Evolutionary conservation across 1,140 invertebrate genomes (phyloP).

Genomic region (Theocolax elegans): DNA sequence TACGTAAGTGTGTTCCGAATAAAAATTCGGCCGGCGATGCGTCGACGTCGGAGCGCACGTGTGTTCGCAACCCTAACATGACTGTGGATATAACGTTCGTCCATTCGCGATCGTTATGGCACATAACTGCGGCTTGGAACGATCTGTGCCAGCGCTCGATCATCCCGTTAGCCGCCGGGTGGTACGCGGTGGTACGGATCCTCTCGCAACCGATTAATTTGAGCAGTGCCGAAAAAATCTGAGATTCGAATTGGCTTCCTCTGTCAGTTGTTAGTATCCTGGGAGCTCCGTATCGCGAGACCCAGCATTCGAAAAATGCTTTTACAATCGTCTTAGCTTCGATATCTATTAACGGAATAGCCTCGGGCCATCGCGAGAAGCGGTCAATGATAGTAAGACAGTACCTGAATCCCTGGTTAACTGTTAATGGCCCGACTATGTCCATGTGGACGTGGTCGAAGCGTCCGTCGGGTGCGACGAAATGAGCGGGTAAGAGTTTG

Average conservation of each 20-base stretch:
- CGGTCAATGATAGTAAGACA: too few species aligned
- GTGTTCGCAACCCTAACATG: not conserved
- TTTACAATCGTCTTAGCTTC: not conserved
- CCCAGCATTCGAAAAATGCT: not conserved
- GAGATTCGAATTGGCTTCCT: too few species aligned
- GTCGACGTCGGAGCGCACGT: not conserved
- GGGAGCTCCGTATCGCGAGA: not conserved
- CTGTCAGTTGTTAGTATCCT: not conserved
- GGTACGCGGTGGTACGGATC: too few species aligned
- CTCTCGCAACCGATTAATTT: not conserved
- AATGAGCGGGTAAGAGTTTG: too few species aligned
- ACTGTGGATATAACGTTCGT: not conserved
- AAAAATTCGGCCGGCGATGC: not conserved
- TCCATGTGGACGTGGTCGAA: too few species aligned
- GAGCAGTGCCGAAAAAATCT: not conserved
- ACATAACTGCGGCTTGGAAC: not conserved
- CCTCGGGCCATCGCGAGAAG: not conserved
- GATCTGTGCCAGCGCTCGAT: slow-evolving; percentile 11
- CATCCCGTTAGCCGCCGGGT: too few species aligned
- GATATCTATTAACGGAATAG: not conserved
- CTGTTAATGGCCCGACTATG: not conserved
- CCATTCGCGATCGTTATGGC: not conserved
- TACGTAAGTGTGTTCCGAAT: not conserved
- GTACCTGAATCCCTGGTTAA: not conserved
- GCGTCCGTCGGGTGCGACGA: too few species aligned